phyloP scores from a whole-genome alignment of 2,797 vertebrate genomes.

The Masticophis lateralis region DNA sequence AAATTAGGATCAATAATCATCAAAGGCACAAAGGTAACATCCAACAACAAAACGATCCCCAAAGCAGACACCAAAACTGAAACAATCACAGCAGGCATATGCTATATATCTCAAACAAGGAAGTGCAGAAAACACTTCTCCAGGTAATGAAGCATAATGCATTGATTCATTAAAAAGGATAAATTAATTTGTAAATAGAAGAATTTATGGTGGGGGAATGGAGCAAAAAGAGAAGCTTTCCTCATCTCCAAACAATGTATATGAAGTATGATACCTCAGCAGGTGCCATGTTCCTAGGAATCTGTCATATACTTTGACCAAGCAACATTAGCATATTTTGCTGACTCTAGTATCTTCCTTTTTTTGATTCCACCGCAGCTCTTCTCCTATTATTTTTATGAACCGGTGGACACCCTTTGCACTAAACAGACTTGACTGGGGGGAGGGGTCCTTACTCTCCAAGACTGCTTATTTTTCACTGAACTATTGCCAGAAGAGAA shows the following conservation, averaged over 20 bases:
- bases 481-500: neutral
- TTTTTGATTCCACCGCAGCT: neutral
- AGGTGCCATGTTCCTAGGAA: neutral
- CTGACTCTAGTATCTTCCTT: neutral
- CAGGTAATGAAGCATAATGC: neutral
- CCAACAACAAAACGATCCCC: neutral
- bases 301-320: neutral
- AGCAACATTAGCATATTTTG: neutral
- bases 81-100: neutral
- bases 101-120: neutral
- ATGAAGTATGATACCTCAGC: neutral
- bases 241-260: neutral
- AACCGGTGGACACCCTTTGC: neutral
- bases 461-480: neutral
- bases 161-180: neutral
- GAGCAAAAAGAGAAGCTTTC: neutral
- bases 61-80: neutral
- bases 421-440: neutral
- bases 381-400: neutral
- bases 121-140: neutral
- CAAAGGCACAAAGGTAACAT: neutral
- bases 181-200: neutral
- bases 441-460: neutral
- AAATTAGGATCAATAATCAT: constrained; percentile 1
- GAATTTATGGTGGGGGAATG: neutral